These are phyloP conservation scores for Cephus rjabovi DNA, from an alignment of 2,888 invertebrate species.

Conservation along the genomic window DNA sequence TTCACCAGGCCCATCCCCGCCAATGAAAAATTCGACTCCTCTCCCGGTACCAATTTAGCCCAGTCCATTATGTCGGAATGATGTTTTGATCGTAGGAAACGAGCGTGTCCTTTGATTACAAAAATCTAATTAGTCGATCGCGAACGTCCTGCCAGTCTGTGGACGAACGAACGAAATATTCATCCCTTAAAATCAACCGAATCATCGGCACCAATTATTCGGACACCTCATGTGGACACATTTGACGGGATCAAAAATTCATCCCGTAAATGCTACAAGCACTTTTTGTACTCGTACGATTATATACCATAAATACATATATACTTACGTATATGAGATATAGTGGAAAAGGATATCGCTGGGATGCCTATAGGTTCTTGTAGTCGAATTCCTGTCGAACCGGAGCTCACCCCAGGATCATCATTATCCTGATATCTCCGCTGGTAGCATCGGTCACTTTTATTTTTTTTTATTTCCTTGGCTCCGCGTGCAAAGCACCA, in stretches of 20 bases:
- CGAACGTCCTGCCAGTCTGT: not conserved
- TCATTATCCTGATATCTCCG: conserved; percentile 48
- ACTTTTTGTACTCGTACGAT: not conserved
- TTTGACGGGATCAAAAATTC: not conserved
- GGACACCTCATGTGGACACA: not conserved
- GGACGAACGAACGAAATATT: not conserved
- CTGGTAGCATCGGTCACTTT: conserved; percentile 44
- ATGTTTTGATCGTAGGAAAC: conserved; percentile 22
- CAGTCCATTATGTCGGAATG: conserved; percentile 1
- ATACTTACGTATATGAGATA: not conserved
- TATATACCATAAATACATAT: not conserved
- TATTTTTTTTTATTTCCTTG: conserved; percentile 49
- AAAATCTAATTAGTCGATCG: not conserved
- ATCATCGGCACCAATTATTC: not conserved
- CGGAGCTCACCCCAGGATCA: conserved; percentile 21
- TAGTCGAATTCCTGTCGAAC: conserved; percentile 7
- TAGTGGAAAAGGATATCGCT: not conserved
- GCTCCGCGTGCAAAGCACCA: conserved; percentile 45
- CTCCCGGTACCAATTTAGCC: not conserved
- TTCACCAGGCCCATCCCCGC: not conserved
- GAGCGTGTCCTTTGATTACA: conserved; percentile 12
- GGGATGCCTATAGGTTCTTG: not conserved
- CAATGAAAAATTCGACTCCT: conserved; percentile 13
- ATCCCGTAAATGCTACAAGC: not conserved
- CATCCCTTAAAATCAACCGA: not conserved